Evolutionary conservation across 1,140 invertebrate genomes (phyloP).

Genomic region (Drosophila micromelanica): DNA sequence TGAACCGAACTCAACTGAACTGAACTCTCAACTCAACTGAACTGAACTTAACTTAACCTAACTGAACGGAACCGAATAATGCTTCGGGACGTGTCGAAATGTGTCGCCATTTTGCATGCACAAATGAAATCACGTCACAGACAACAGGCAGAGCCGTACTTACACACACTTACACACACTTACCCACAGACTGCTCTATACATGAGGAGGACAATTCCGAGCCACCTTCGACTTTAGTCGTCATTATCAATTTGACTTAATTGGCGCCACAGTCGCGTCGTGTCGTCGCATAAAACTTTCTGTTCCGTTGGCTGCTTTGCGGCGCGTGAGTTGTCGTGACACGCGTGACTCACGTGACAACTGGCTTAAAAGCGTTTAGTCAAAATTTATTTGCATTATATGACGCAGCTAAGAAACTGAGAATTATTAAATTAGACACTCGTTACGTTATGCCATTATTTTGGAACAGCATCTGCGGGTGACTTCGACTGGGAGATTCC

Average conservation of each 20-base stretch:
- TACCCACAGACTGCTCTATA: background rate
- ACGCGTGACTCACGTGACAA: conserved; percentile 31
- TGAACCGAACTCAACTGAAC: conserved; percentile 2
- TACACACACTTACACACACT: background rate
- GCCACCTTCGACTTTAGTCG: conserved; percentile 65
- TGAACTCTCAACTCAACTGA: background rate
- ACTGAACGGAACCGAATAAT: conserved; percentile 10
- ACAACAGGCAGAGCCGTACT: conserved; percentile 20
- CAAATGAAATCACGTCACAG: conserved; percentile 75
- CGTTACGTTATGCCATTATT: conserved; percentile 41
- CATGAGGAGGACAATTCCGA: background rate
- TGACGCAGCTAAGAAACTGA: conserved; percentile 4
- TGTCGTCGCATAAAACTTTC: conserved; percentile 35
- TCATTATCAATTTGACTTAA: conserved; percentile 81
- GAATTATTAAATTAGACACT: conserved; percentile 70
- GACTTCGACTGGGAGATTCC: too few species aligned
- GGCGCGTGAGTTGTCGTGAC: conserved; percentile 21
- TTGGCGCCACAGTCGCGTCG: conserved; percentile 49
- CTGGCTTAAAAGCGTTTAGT: conserved; percentile 71
- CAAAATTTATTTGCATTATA: conserved; percentile 67
- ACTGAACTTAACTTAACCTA: background rate
- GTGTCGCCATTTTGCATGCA: conserved; percentile 69
- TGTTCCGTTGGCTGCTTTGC: conserved; percentile 20
- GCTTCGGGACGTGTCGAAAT: conserved; percentile 68
- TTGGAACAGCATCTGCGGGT: conserved; percentile 10